A percentile compares a stretch with the other conserved stretches of the same genome.
Conservation (phyloP, 2,888 invertebrate genomes). For the Folsomia candida region DNA sequence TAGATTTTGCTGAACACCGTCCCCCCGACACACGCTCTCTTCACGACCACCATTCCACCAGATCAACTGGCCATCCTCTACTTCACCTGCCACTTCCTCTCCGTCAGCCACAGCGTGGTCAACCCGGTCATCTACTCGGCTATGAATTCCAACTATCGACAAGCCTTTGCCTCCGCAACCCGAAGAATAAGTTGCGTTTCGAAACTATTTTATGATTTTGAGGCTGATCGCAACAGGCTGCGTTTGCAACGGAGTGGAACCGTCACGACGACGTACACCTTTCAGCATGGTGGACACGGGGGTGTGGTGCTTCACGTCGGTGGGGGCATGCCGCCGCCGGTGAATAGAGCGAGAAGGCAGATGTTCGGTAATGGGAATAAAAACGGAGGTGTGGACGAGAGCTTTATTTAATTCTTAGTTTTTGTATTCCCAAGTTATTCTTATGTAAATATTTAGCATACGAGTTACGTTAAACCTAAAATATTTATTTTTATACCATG, state of each 20-base stretch:
- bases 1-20: background rate
- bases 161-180: constrained; percentile 50
- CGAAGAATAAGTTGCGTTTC: background rate
- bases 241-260: background rate
- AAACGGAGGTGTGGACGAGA: too few species aligned
- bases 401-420: too few species aligned
- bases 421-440: too few species aligned
- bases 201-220: background rate
- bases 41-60: background rate
- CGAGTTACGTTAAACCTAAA: too few species aligned
- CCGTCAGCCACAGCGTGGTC: constrained; percentile 51
- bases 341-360: too few species aligned
- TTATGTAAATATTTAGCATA: too few species aligned
- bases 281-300: too few species aligned
- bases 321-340: too few species aligned
- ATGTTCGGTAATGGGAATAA: too few species aligned
- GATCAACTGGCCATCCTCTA: background rate
- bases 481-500: too few species aligned
- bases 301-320: too few species aligned
- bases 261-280: background rate
- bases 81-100: constrained; percentile 20
- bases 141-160: constrained; percentile 53
- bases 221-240: background rate
- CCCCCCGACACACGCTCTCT: background rate
- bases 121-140: constrained; percentile 53